Conservation (phyloP, 2,888 invertebrate species). For the Pilophorus perplexus region DNA sequence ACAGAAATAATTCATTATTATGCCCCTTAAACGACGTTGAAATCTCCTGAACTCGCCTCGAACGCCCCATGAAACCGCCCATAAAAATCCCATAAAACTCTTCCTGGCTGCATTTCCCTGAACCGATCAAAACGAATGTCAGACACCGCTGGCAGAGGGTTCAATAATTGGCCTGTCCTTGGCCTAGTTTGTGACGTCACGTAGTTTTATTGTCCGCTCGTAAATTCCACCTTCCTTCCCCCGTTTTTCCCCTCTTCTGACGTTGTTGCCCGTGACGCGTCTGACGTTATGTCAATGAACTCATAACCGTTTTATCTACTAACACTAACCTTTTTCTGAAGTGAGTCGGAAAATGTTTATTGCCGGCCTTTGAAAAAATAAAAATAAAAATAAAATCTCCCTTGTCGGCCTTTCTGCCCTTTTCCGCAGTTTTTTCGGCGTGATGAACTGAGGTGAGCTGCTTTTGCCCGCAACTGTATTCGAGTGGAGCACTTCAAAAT, state of each 20-base stretch:
- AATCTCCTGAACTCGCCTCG: no score
- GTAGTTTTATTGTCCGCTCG: slow-evolving; percentile 41
- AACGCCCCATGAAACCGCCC: no score
- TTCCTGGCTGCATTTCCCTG: not conserved
- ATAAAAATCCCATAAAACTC: not conserved
- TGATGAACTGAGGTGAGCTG: no score
- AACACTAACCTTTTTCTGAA: slow-evolving; percentile 22
- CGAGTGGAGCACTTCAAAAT: no score
- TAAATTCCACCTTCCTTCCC: slow-evolving; percentile 39
- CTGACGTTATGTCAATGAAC: slow-evolving; percentile 36
- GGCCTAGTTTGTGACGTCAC: slow-evolving; percentile 39
- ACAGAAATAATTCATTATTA: no score
- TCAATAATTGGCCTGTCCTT: slow-evolving; percentile 38
- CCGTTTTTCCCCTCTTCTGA: slow-evolving; percentile 16
- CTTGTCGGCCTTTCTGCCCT: no score
- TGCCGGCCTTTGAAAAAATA: slow-evolving; percentile 6
- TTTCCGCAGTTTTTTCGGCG: no score
- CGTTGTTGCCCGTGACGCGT: slow-evolving; percentile 16
- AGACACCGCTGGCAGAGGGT: not conserved
- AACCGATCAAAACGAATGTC: not conserved
- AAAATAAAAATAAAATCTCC: no score
- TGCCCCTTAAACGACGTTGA: no score
- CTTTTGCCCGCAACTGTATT: no score
- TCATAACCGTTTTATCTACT: slow-evolving; percentile 38
- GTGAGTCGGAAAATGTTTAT: slow-evolving; percentile 29